These are phyloP conservation scores for Lobophora halterata DNA, from an alignment of 2,888 invertebrate genomes.

Conservation along the genomic window DNA sequence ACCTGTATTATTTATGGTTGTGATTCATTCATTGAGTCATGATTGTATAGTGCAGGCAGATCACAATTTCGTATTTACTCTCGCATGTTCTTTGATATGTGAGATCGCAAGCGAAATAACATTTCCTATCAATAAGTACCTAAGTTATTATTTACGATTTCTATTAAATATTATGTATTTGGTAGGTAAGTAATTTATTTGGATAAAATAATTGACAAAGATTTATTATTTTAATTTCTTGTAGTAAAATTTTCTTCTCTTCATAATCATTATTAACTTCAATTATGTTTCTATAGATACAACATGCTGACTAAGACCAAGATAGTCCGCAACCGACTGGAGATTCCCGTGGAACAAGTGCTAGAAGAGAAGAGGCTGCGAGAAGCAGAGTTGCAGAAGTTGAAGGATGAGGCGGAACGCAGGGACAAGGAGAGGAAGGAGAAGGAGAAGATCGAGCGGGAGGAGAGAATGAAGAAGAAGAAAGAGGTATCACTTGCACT, in stretches of 20 bases:
- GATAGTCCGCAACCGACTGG: conserved; percentile 60
- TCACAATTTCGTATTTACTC: conserved; percentile 55
- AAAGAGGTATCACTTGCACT: conserved; percentile 47
- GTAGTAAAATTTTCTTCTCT: too few species aligned
- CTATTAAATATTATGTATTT: too few species aligned
- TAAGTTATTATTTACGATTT: too few species aligned
- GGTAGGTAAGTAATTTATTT: too few species aligned
- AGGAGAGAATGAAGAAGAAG: conserved; percentile 65
- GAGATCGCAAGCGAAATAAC: conserved; percentile 55
- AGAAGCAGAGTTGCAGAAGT: conserved; percentile 53
- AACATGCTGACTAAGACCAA: conserved; percentile 72
- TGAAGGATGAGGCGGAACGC: conserved; percentile 52
- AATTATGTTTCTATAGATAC: conserved; percentile 52
- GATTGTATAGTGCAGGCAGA: conserved; percentile 47
- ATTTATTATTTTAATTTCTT: too few species aligned
- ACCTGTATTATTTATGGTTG: conserved; percentile 26
- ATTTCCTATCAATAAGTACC: too few species aligned
- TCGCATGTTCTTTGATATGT: conserved; percentile 37
- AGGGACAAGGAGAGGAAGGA: conserved; percentile 50
- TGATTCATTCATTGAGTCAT: conserved; percentile 26
- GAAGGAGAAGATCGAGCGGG: conserved; percentile 53
- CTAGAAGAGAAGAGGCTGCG: conserved; percentile 63
- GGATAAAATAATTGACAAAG: too few species aligned
- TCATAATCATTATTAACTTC: too few species aligned
- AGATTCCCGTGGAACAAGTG: conserved; percentile 69